phyloP scores from a whole-genome alignment of 2,888 invertebrate species.

The Malacosoma neustria region DNA sequence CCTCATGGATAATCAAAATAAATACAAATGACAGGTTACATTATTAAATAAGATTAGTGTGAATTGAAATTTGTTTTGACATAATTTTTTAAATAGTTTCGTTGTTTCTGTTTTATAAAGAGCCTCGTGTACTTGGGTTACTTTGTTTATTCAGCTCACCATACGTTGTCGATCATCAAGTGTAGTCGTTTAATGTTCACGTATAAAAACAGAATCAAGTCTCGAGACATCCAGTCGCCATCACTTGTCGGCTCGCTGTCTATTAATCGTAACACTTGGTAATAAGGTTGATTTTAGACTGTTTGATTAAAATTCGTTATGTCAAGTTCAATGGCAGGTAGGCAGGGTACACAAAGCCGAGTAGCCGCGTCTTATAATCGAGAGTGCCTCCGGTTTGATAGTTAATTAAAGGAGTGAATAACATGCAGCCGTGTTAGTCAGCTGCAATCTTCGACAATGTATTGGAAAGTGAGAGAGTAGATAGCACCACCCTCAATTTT shows the following conservation, averaged over 20 bases:
- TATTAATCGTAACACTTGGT: slow-evolving; percentile 21
- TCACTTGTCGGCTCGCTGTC: slow-evolving; percentile 10
- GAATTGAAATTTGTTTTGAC: too few relatives aligned
- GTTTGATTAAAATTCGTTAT: slow-evolving; percentile 21
- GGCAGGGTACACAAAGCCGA: slow-evolving; percentile 51
- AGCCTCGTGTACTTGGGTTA: too few relatives aligned
- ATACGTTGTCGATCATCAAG: too few relatives aligned
- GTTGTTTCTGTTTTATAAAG: too few relatives aligned
- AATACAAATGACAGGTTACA: too few relatives aligned
- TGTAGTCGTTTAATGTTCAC: slow-evolving; percentile 38
- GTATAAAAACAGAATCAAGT: slow-evolving; percentile 49
- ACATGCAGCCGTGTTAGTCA: slow-evolving; percentile 61
- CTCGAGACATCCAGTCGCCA: slow-evolving; percentile 65
- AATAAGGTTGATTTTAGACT: slow-evolving; percentile 30
- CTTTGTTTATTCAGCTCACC: too few relatives aligned
- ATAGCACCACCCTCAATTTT: too few relatives aligned
- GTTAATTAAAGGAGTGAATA: slow-evolving; percentile 72
- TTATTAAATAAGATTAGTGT: too few relatives aligned
- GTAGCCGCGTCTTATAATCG: slow-evolving; percentile 66
- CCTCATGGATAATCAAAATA: too few relatives aligned
- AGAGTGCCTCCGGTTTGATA: slow-evolving; percentile 66
- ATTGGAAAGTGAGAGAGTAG: slow-evolving; percentile 26
- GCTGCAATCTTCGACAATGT: slow-evolving; percentile 53
- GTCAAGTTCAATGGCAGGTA: slow-evolving; percentile 33
- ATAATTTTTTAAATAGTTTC: too few relatives aligned